Conservation (phyloP, 2,797 vertebrate species). For the Onychomys torridus region DNA sequence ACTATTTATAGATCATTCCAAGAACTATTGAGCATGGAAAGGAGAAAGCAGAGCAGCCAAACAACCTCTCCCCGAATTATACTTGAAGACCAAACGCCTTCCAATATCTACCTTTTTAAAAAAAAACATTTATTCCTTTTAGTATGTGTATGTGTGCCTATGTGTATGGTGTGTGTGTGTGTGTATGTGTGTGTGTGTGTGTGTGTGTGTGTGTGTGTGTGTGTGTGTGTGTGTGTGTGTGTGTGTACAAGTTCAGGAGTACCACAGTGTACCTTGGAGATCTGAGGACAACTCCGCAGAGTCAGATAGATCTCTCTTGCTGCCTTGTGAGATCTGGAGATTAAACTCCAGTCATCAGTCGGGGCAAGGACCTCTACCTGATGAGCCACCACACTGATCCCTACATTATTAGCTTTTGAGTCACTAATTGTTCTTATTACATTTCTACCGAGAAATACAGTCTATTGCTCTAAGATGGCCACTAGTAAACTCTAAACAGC, state of each 20-base stretch:
- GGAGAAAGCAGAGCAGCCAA: neutral
- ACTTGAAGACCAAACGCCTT: neutral
- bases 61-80: neutral
- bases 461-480: neutral
- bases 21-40: neutral
- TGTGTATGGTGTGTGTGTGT: too few relatives aligned
- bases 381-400: neutral
- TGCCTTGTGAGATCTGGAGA: neutral
- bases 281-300: neutral
- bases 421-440: constrained; percentile 29
- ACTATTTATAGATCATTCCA: neutral
- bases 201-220: neutral
- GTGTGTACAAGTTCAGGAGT: neutral
- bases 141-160: too few relatives aligned
- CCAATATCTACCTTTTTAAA: neutral
- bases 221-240: neutral
- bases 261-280: neutral
- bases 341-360: neutral
- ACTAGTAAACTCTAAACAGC: constrained; percentile 8
- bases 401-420: neutral
- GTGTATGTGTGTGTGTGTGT: too few relatives aligned
- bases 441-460: constrained; percentile 22
- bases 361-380: neutral
- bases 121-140: neutral
- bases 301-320: neutral